Evolutionary conservation across 2,888 invertebrate species (phyloP).

Genomic region (Rotaria macrura): DNA sequence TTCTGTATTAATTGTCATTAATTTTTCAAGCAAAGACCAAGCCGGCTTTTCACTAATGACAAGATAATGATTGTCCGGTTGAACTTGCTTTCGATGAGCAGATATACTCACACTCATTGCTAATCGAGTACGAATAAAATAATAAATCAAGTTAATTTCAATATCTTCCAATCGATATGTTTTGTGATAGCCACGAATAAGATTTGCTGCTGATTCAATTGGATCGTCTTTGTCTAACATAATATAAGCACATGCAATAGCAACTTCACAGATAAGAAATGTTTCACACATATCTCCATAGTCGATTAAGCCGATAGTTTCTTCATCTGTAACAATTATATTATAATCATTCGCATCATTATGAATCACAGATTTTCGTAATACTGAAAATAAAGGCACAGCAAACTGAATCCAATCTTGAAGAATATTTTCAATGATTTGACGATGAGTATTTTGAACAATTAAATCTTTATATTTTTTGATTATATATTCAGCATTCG

Average conservation of each 20-base stretch:
- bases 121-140: background rate
- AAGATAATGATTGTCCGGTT: background rate
- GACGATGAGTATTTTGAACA: background rate
- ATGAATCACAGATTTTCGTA: background rate
- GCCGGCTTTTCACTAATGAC: background rate
- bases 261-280: background rate
- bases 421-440: background rate
- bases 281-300: background rate
- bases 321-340: background rate
- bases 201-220: background rate
- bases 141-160: background rate
- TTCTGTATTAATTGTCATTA: background rate
- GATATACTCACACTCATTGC: background rate
- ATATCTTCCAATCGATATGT: background rate
- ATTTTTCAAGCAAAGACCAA: background rate
- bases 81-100: background rate
- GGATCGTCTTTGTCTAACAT: background rate
- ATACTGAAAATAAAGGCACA: background rate
- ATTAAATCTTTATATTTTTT: background rate
- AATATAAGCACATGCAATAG: background rate
- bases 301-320: background rate
- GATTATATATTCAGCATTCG: background rate
- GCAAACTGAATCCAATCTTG: background rate
- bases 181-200: background rate
- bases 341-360: conserved; percentile 1